Base-by-base conservation (phyloP, 2,113 vertebrate species). In the Leiothrix lutea region DNA sequence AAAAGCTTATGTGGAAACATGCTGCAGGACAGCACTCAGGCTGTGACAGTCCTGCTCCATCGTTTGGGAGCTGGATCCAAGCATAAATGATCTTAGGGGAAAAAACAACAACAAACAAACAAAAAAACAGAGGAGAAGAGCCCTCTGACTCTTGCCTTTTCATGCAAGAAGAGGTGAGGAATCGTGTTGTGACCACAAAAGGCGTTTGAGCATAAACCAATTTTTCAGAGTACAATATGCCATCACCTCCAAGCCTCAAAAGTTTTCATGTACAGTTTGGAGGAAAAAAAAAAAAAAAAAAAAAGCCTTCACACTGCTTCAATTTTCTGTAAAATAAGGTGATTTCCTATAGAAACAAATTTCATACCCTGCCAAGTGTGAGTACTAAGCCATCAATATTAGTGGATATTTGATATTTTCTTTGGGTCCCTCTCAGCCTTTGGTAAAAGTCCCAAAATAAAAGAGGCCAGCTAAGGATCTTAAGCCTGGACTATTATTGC, bases 341-440 rank as follows among this genome's bases (percentile, higher is more conserved):
- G 67, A 85, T 92, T 94, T 97, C 60, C 60, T 91, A 56, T 31
- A 82, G 75, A 82, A 96, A 91, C 44, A 93, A 70, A 95, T 92
- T 92, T 87, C 77, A 88, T 72, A 85, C 56, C 8, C 66, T 91
- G 62, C 40, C 73, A 73, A 79, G 29, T 91, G 16, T 38, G 44
- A 82, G 54, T 73, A n/a, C 45, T 13, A 72, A 40, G 31, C 18
- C 56, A 69, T 93, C 47, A 54, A 47, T 93, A 80, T 77, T 80
- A 69, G 65, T 47, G 33, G 61, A 50, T 89, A 80, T 94, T 91
- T 92, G 53, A 48, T 92, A 79, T 93, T 96, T 93, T 92, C 66
- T 92, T 88, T 74, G 24, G 21, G 51, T 84, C 11, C 38, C 28
- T 71, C 82, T 95, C 88, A 88, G 58, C 57, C 26, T 82, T 77